Evolutionary conservation across 2,888 invertebrate genomes (phyloP).

Genomic region (Halocaridina rubra): DNA sequence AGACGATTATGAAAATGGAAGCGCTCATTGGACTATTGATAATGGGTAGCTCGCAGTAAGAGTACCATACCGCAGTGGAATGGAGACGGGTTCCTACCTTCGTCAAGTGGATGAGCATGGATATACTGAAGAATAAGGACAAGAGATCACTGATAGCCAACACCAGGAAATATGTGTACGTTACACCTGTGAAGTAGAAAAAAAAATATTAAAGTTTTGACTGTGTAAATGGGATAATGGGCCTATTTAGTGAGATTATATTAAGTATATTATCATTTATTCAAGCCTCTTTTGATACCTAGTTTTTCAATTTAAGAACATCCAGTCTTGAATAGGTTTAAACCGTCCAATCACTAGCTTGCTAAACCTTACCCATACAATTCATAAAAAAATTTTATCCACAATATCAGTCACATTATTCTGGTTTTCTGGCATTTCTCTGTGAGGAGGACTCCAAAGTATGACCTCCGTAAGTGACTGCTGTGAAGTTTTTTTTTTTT

Average conservation of each 20-base stretch:
- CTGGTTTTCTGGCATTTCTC: too few species aligned
- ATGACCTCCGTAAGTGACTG: too few species aligned
- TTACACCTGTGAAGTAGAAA: conserved; percentile 68
- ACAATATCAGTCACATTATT: too few species aligned
- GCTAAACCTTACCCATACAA: conserved; percentile 69
- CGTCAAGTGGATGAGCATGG: conserved; percentile 64
- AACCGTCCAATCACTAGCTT: conserved; percentile 70
- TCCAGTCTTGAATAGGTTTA: conserved; percentile 71
- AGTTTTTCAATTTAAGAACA: conserved; percentile 67
- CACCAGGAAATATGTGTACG: conserved; percentile 70
- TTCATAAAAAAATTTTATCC: too few species aligned
- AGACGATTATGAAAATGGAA: conserved; percentile 71
- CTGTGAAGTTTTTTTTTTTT: too few species aligned
- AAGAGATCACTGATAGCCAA: conserved; percentile 69
- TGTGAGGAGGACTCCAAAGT: too few species aligned
- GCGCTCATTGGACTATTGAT: conserved; percentile 71
- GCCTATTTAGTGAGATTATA: background rate
- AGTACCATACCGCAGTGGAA: conserved; percentile 68
- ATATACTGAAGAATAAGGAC: conserved; percentile 69
- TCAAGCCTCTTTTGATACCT: background rate
- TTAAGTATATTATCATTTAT: background rate
- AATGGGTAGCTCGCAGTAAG: conserved; percentile 70
- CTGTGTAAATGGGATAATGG: background rate
- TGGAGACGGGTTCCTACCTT: conserved; percentile 42
- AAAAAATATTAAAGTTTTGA: background rate